These are phyloP conservation scores for Leptinotarsa texana DNA, from an alignment of 1,140 invertebrate genomes.

Conservation along the genomic window DNA sequence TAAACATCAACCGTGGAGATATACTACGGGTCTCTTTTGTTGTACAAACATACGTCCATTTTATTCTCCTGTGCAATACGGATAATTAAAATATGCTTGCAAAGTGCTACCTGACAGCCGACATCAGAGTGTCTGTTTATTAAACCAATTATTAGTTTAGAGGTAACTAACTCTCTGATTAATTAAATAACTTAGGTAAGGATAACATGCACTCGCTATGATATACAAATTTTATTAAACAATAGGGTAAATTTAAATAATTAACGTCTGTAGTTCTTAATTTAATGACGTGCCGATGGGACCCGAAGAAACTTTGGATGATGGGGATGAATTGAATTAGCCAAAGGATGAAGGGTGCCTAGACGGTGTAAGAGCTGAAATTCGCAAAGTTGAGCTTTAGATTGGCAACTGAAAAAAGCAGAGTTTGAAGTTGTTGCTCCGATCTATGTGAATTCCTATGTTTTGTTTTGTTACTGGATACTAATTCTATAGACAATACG, in stretches of 20 bases:
- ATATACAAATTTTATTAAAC: slow-evolving; percentile 25
- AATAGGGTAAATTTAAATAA: slow-evolving; percentile 25
- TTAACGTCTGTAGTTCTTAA: slow-evolving; percentile 12
- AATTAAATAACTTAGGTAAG: slow-evolving; percentile 40
- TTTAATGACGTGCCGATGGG: slow-evolving; percentile 18
- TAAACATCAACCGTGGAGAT: not conserved
- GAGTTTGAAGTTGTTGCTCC: not conserved
- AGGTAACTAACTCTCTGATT: slow-evolving; percentile 37
- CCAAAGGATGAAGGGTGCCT: not conserved
- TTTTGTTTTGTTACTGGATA: no score
- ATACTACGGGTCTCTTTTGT: not conserved
- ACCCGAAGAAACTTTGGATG: not conserved
- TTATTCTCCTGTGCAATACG: slow-evolving; percentile 21
- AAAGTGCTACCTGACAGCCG: slow-evolving; percentile 28
- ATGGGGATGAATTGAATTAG: slow-evolving; percentile 16
- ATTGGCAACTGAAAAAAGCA: not conserved
- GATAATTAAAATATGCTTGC: slow-evolving; percentile 28
- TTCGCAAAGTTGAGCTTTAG: not conserved
- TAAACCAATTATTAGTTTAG: slow-evolving; percentile 45
- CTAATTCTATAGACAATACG: no score
- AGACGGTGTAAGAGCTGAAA: not conserved
- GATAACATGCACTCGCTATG: slow-evolving; percentile 32
- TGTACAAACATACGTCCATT: not conserved
- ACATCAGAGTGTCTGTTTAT: slow-evolving; percentile 34
- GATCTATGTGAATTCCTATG: no score